Conservation (phyloP, 1,140 invertebrate species). For the Drosophila pectinifera region DNA sequence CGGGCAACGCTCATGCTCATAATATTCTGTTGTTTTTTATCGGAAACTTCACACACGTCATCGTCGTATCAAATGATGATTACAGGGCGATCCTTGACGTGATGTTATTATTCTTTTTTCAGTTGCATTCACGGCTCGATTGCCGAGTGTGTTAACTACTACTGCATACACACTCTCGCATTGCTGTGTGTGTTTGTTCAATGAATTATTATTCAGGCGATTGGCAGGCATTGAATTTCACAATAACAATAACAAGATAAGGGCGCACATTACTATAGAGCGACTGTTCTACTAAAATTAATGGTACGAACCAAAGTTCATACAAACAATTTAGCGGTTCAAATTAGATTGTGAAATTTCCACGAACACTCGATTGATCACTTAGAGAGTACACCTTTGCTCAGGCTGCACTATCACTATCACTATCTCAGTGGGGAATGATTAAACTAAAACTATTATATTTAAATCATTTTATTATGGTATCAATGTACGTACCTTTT, state of each 20-base stretch:
- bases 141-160: conserved; percentile 10
- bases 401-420: not conserved
- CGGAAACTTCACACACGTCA: conserved; percentile 41
- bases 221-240: conserved; percentile 56
- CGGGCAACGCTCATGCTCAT: not conserved
- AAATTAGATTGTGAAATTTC: conserved; percentile 24
- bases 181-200: conserved; percentile 44
- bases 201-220: conserved; percentile 57
- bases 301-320: conserved; percentile 41
- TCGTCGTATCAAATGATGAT: conserved; percentile 35
- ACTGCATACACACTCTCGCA: not conserved
- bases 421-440: not conserved
- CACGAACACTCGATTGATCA: conserved; percentile 14
- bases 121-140: conserved; percentile 33
- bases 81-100: conserved; percentile 42
- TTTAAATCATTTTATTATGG: not conserved
- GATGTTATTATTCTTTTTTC: conserved; percentile 37
- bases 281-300: conserved; percentile 46
- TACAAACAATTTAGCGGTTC: conserved; percentile 30
- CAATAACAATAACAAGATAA: conserved; percentile 65
- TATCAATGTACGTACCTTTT: not conserved
- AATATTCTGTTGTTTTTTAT: conserved; percentile 19
- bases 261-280: conserved; percentile 9
- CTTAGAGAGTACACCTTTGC: conserved; percentile 3
- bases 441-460: too few species aligned